A percentile compares a stretch with the other conserved stretches of the same genome.
Conservation (phyloP, 2,113 vertebrate genomes). For the Peromyscus californicus region DNA sequence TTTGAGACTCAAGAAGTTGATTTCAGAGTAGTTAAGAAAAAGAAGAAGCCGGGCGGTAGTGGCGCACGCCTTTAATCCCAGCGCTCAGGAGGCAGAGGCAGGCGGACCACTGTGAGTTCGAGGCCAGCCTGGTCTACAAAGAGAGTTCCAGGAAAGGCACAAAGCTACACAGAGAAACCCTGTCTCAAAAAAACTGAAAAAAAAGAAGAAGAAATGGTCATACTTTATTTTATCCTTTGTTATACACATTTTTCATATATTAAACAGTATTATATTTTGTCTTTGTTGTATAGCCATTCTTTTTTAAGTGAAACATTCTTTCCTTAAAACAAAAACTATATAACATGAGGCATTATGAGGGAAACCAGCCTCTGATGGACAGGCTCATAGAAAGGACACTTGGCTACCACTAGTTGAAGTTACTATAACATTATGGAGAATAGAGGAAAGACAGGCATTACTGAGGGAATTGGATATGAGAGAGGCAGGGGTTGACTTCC, state of each 20-base stretch:
- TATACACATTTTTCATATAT: slow-evolving; percentile 46
- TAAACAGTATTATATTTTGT: background rate
- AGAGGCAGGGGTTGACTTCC: background rate
- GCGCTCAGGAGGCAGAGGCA: no score
- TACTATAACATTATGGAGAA: background rate
- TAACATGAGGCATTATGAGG: background rate
- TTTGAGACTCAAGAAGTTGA: slow-evolving; percentile 33
- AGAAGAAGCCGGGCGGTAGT: no score
- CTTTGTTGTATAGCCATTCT: background rate
- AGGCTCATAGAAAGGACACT: background rate
- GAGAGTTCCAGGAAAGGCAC: no score
- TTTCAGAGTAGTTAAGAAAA: slow-evolving; percentile 56
- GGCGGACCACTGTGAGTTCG: no score
- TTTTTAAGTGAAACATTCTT: background rate
- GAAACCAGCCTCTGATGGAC: background rate
- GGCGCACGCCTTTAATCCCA: no score
- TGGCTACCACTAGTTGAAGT: background rate
- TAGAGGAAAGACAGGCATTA: background rate
- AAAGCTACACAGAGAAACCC: no score
- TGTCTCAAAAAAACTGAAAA: no score
- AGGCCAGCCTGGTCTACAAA: no score
- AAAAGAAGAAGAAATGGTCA: slow-evolving; percentile 1
- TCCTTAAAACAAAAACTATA: background rate
- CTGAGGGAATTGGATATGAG: background rate
- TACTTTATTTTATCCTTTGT: slow-evolving; percentile 27